A percentile compares a stretch with the other conserved stretches of the same genome.
These are phyloP conservation scores for Euthynnus affinis DNA, from an alignment of 2,797 vertebrate genomes.

Conservation along the genomic window DNA sequence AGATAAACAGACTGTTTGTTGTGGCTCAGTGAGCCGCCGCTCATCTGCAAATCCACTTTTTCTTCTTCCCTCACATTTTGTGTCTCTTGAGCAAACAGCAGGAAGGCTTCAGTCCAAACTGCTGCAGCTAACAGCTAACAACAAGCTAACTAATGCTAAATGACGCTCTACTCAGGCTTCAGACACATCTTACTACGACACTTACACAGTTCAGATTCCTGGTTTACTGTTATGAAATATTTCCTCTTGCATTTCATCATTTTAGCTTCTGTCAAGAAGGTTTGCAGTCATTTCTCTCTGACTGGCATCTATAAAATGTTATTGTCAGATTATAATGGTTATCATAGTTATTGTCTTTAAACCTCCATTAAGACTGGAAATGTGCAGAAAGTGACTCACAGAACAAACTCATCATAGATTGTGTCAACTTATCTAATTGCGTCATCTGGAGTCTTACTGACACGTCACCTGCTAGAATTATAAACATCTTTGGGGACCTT, in stretches of 20 bases:
- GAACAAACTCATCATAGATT: too few species aligned
- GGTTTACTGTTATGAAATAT: too few species aligned
- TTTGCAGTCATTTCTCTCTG: too few species aligned
- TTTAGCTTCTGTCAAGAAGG: too few species aligned
- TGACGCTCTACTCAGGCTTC: not conserved
- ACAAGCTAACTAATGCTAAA: not conserved
- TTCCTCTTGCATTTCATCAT: too few species aligned
- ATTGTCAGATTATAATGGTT: too few species aligned
- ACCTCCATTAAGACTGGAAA: too few species aligned
- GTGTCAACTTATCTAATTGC: not conserved
- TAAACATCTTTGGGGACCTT: conserved; percentile 3
- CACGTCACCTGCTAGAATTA: not conserved
- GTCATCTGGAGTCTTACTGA: conserved; percentile 1
- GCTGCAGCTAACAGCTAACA: conserved; percentile 2
- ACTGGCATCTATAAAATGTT: too few species aligned
- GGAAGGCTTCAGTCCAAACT: not conserved
- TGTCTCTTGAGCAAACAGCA: conserved; percentile 90
- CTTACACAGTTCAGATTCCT: too few species aligned
- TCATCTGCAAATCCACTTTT: conserved; percentile 94
- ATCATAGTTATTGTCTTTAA: too few species aligned
- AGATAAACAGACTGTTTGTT: conserved; percentile 96
- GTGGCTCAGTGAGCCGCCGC: conserved; percentile 89
- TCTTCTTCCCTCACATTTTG: conserved; percentile 91
- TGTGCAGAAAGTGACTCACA: too few species aligned
- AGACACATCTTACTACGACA: too few species aligned